These are phyloP conservation scores for Drosophila niveifrons DNA, from an alignment of 2,888 invertebrate genomes.

Conservation along the genomic window DNA sequence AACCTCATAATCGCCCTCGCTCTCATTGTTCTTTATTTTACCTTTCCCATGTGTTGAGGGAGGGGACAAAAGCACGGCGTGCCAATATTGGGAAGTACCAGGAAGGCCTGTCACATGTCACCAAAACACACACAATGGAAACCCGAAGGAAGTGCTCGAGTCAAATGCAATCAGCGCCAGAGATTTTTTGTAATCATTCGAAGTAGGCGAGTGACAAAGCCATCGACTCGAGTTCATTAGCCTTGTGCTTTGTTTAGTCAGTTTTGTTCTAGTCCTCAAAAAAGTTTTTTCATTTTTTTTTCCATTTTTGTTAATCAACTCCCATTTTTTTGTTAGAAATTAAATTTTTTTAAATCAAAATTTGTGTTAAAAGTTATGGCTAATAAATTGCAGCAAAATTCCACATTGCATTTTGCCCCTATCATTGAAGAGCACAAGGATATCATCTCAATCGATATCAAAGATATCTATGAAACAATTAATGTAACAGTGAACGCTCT, in stretches of 20 bases:
- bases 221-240: slow-evolving; percentile 10
- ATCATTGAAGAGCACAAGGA: not conserved
- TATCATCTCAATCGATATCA: not conserved
- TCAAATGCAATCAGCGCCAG: slow-evolving; percentile 34
- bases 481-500: not conserved
- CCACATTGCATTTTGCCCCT: not conserved
- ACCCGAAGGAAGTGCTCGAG: slow-evolving; percentile 54
- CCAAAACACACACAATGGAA: slow-evolving; percentile 47
- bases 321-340: not conserved
- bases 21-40: slow-evolving; percentile 46
- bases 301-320: not conserved
- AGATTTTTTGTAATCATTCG: slow-evolving; percentile 19
- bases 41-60: slow-evolving; percentile 24
- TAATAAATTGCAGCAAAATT: not conserved
- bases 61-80: slow-evolving; percentile 56
- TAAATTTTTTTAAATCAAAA: not conserved
- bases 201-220: slow-evolving; percentile 28
- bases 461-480: slow-evolving; percentile 1
- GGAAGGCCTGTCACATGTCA: slow-evolving; percentile 71
- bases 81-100: slow-evolving; percentile 67
- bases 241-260: not conserved
- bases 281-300: not conserved
- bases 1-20: slow-evolving; percentile 5
- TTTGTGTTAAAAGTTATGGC: not conserved
- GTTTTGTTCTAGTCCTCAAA: not conserved